Base-by-base conservation (phyloP, 2,888 invertebrate species). In the Kryphioiulus occultus region DNA sequence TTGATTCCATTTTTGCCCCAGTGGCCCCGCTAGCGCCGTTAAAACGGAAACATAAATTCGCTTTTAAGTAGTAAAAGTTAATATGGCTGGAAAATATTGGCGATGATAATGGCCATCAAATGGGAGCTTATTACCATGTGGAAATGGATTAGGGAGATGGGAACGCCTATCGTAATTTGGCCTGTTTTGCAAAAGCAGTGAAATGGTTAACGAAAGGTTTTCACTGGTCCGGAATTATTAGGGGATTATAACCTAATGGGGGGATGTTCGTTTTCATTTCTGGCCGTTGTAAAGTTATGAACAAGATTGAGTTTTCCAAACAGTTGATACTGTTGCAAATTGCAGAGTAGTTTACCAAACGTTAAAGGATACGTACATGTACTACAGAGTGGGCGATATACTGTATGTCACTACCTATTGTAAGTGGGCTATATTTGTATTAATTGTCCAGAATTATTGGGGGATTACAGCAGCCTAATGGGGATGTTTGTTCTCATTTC, bases 61-160 rank as follows among this genome's bases (percentile, higher is more conserved):
- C 68, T 68, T 68, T 68, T 12, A 68, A 68, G 68, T 26, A 22
- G n/a, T 68, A 68, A 68, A 68, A 68, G 68, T 68, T 68, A 68
- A 68, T 68, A 68, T 26, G 68, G 68, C 22, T 26, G 68, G 68
- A 68, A 68, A 68, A 68, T 68, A 68, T 68, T 26, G 68, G 68
- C 68, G 68, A 68, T 68, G 68, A 68, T 68, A 68, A 68, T 68
- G 68, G 68, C 68, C 26, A 68, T 68, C 68, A 68, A 68, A 68
- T 2, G 22, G 68, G 68, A 59, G 5, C n/a, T n/a, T n/a, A n/a
- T n/a, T n/a, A n/a, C n/a, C 3, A 15, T 59, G 22, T n/a, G 22
- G 68, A 3, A 26, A 22, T 22, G 68, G 68, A 68, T 68, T 68
- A 68, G 68, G 22, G 68, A 22, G 2, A 4, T 68, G 59, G 3